phyloP scores from a whole-genome alignment of 1,140 invertebrate species.

The Pristionchus pacificus region DNA sequence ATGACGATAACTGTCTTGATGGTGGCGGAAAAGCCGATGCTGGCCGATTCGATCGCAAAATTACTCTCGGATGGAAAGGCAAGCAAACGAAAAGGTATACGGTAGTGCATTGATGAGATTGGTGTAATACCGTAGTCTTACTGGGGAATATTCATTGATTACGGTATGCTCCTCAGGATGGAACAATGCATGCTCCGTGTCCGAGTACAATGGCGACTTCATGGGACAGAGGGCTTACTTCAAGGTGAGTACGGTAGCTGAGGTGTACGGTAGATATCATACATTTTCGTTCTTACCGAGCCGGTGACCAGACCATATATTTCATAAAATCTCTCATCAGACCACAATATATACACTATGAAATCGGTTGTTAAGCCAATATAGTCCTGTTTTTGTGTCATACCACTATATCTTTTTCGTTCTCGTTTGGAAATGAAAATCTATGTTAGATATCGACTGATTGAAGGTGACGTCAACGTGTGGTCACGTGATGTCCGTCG shows the following conservation, averaged over 20 bases:
- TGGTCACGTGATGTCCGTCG: slow-evolving; percentile 92
- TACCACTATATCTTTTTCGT: no score
- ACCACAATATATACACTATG: no score
- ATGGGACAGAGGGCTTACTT: slow-evolving; percentile 63
- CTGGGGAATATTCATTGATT: no score
- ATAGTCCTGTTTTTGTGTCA: no score
- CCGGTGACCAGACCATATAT: no score
- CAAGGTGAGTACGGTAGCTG: slow-evolving; percentile 29
- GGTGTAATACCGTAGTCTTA: no score
- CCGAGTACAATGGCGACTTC: slow-evolving; percentile 85
- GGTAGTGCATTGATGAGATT: no score
- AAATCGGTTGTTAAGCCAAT: no score
- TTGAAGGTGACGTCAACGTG: slow-evolving; percentile 96
- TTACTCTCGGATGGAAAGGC: slow-evolving; percentile 85
- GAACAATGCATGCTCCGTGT: slow-evolving; percentile 83
- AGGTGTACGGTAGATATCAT: slow-evolving; percentile 34
- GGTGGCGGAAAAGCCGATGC: slow-evolving; percentile 98
- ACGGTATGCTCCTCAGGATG: slow-evolving; percentile 61
- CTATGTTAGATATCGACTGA: no score
- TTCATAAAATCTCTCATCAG: no score
- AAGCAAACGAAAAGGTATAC: slow-evolving; percentile 81
- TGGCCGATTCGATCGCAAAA: slow-evolving; percentile 86
- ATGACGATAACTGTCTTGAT: slow-evolving; percentile 86
- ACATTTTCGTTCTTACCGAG: no score
- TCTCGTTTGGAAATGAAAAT: no score